Conservation (phyloP, 2,797 vertebrate genomes). For the Nannoperca australis region DNA sequence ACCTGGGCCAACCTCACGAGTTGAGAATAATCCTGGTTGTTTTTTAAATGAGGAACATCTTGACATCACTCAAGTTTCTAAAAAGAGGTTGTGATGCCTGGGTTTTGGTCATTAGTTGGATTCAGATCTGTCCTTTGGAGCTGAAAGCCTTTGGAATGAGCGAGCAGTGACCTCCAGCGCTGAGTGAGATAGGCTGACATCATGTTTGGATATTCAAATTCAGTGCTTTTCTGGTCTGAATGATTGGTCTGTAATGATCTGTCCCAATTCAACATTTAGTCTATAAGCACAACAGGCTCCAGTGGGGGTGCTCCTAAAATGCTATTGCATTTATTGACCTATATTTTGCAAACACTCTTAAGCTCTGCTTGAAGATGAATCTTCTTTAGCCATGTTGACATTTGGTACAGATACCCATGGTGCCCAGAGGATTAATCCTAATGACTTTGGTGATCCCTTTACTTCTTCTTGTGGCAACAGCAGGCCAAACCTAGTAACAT, state of each 20-base stretch:
- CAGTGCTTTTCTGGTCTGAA: background rate
- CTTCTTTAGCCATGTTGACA: background rate
- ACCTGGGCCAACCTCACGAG: background rate
- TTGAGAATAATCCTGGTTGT: conserved; percentile 4
- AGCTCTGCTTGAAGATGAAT: background rate
- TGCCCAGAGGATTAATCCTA: background rate
- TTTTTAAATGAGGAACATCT: conserved; percentile 8
- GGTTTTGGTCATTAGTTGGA: background rate
- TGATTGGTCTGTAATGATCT: background rate
- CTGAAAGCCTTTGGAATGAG: conserved; percentile 11
- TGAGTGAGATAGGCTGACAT: background rate
- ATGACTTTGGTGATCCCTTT: background rate
- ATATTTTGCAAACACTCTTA: background rate
- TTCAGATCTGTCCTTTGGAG: background rate
- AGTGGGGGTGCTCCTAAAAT: conserved; percentile 4
- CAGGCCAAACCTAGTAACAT: background rate
- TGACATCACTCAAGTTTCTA: conserved; percentile 21
- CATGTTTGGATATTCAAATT: background rate
- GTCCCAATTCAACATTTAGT: background rate
- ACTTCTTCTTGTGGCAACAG: background rate
- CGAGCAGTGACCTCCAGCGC: conserved; percentile 6
- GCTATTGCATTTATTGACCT: conserved; percentile 10
- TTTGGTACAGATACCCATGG: background rate
- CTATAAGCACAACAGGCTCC: background rate
- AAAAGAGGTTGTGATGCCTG: background rate